Percentiles rank a stretch among this genome's conserved stretches.
phyloP scores from a whole-genome alignment of 35 echinoderm and acorn worm species.

The Lytechinus variegatus region DNA sequence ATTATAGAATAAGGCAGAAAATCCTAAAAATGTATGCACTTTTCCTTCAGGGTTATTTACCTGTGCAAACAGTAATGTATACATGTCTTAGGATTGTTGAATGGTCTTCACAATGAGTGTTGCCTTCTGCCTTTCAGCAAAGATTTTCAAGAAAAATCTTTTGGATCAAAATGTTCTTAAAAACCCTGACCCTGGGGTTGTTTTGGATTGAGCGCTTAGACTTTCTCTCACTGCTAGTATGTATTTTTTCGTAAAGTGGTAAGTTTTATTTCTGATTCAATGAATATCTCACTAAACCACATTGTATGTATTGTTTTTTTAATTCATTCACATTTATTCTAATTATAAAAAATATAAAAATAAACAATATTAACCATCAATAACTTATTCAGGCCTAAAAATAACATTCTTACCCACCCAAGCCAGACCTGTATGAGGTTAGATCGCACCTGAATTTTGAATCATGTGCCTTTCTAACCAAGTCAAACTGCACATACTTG shows the following conservation, averaged over 20 bases:
- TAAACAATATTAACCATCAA: too few relatives aligned
- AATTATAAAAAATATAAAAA: too few relatives aligned
- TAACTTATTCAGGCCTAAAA: too few relatives aligned
- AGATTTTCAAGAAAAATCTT: not conserved
- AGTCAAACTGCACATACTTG: too few relatives aligned
- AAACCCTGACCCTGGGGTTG: not conserved
- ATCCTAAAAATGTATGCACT: not conserved
- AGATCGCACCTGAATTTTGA: too few relatives aligned
- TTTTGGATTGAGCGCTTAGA: not conserved
- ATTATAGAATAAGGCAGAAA: not conserved
- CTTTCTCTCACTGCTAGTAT: not conserved
- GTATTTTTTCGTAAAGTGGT: not conserved
- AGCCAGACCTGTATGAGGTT: too few relatives aligned
- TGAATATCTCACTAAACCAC: too few relatives aligned
- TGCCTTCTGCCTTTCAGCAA: not conserved
- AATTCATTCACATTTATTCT: too few relatives aligned
- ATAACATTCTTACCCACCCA: too few relatives aligned
- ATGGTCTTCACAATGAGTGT: not conserved
- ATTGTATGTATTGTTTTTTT: too few relatives aligned
- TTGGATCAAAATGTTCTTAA: not conserved
- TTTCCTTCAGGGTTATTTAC: constrained; percentile 9
- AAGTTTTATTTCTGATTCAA: not conserved
- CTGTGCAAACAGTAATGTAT: constrained; percentile 10
- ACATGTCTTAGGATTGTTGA: not conserved
- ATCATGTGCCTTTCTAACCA: too few relatives aligned